Percentiles rank a stretch among this genome's conserved stretches.
Conservation (phyloP, 2,113 vertebrate species). For the Melanocharis versteri region DNA sequence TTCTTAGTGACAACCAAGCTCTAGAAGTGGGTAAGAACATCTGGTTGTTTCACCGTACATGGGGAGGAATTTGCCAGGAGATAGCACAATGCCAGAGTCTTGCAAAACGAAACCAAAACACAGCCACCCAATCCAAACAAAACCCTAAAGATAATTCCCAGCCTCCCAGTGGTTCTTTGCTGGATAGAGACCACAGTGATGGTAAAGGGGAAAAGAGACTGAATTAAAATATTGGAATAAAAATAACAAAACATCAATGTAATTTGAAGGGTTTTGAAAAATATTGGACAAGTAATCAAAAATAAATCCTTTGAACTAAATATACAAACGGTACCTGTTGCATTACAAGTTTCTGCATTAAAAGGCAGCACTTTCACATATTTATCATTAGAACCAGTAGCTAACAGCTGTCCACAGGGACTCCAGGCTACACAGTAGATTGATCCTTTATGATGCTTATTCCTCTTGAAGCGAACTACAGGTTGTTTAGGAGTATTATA, state of each 20-base stretch:
- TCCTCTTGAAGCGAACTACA: constrained; percentile 91
- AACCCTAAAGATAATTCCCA: not conserved
- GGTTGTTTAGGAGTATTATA: constrained; percentile 80
- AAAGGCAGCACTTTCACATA: constrained; percentile 97
- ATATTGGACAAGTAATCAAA: not conserved
- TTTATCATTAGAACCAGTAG: constrained; percentile 98
- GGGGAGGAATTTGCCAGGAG: not conserved
- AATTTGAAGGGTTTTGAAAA: not conserved
- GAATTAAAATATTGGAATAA: not conserved
- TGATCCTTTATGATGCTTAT: constrained; percentile 98
- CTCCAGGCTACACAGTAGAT: constrained; percentile 99
- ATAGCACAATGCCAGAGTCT: not conserved
- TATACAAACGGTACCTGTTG: constrained; percentile 81
- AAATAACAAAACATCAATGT: not conserved
- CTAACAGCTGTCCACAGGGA: constrained; percentile 91
- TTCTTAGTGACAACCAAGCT: not conserved
- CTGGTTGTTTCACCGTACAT: not conserved
- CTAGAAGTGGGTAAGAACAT: not conserved
- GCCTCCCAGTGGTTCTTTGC: not conserved
- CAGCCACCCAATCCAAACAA: not conserved
- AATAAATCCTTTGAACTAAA: not conserved
- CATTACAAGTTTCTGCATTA: constrained; percentile 91
- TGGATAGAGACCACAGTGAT: not conserved
- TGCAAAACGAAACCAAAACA: not conserved
- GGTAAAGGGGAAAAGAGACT: not conserved